phyloP scores from a whole-genome alignment of 2,888 invertebrate species.

The Eucera pruinosa region DNA sequence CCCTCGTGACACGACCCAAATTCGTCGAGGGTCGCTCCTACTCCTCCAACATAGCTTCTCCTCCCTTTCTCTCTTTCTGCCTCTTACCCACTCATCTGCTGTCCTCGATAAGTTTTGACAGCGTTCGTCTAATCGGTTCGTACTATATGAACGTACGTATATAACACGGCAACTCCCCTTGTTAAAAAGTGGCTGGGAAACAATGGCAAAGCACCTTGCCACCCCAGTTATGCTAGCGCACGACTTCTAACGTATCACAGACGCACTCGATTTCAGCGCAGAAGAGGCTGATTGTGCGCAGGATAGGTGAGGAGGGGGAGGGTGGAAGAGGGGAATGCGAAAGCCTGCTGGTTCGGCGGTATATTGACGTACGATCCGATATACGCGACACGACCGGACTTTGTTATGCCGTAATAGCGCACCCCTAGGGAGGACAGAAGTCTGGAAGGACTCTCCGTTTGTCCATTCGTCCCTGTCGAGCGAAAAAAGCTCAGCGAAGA shows the following conservation, averaged over 20 bases:
- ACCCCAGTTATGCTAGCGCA: conserved; percentile 24
- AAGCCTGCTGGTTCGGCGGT: conserved; percentile 69
- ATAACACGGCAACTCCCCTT: conserved; percentile 22
- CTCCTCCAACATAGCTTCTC: conserved; percentile 1
- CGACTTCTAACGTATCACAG: conserved; percentile 60
- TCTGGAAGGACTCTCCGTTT: conserved; percentile 75
- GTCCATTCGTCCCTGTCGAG: conserved; percentile 72
- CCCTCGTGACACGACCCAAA: conserved; percentile 67
- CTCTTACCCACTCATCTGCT: conserved; percentile 36
- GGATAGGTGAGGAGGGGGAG: conserved; percentile 31
- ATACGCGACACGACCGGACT: conserved; percentile 79
- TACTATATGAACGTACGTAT: background rate
- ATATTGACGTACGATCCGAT: conserved; percentile 80
- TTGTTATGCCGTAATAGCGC: conserved; percentile 81
- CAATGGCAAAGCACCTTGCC: conserved; percentile 59
- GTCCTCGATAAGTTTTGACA: conserved; percentile 66
- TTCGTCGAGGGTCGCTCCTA: conserved; percentile 55
- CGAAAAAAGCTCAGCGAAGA: conserved; percentile 79
- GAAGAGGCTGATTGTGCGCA: conserved; percentile 62
- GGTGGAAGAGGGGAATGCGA: conserved; percentile 22
- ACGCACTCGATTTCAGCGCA: conserved; percentile 62
- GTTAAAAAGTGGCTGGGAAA: conserved; percentile 66
- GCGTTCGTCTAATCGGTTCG: conserved; percentile 60
- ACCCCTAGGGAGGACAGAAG: conserved; percentile 74
- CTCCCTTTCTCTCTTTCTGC: background rate